Conservation (phyloP, 2,888 invertebrate species). For the Heliothis peltigera region DNA sequence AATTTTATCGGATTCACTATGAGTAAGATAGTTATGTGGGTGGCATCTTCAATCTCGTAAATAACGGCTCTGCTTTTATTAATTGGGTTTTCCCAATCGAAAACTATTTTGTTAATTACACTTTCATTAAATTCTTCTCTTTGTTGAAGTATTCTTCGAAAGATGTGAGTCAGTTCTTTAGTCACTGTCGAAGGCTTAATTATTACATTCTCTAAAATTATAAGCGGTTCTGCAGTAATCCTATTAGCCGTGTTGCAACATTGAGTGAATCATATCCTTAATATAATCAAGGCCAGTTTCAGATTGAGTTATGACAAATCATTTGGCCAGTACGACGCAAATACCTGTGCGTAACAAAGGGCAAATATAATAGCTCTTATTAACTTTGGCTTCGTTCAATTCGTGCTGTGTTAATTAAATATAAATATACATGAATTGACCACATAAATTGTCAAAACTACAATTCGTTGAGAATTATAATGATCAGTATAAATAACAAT, state of each 20-base stretch:
- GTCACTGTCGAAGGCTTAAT: slow-evolving; percentile 47
- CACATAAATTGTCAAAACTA: slow-evolving; percentile 38
- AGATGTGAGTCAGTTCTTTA: slow-evolving; percentile 37
- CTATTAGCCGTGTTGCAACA: slow-evolving; percentile 55
- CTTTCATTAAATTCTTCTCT: slow-evolving; percentile 5
- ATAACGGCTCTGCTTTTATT: slow-evolving; percentile 42
- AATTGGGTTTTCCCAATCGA: slow-evolving; percentile 44
- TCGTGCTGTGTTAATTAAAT: slow-evolving; percentile 52
- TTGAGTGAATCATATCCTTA: slow-evolving; percentile 71
- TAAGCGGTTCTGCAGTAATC: slow-evolving; percentile 54
- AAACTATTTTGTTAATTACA: slow-evolving; percentile 29
- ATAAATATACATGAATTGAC: no score
- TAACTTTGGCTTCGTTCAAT: slow-evolving; percentile 56
- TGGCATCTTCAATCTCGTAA: slow-evolving; percentile 52
- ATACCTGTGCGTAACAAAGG: slow-evolving; percentile 65
- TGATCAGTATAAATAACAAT: no score
- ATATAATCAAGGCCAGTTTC: slow-evolving; percentile 69
- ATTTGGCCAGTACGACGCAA: slow-evolving; percentile 64
- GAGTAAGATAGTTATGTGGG: slow-evolving; percentile 50
- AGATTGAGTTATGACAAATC: slow-evolving; percentile 69
- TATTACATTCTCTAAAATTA: slow-evolving; percentile 38
- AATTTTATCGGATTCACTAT: slow-evolving; percentile 61
- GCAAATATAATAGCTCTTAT: slow-evolving; percentile 63
- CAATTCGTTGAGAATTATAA: slow-evolving; percentile 17
- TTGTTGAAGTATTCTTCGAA: slow-evolving; percentile 16